phyloP scores from a whole-genome alignment of 2,888 invertebrate species.

The Stegophylla sp. region DNA sequence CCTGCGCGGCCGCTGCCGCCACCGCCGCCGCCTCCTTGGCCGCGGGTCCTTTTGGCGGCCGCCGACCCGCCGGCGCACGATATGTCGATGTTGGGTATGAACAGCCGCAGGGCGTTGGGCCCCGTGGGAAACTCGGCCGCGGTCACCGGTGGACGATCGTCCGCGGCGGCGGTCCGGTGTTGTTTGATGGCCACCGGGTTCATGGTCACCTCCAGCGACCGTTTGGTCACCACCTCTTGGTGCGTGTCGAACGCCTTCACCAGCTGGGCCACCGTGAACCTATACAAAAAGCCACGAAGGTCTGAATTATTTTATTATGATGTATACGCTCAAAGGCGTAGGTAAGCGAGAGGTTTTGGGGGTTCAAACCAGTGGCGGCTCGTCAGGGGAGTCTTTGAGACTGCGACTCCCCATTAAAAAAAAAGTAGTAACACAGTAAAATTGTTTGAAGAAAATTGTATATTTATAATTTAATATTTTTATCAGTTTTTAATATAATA shows the following conservation, averaged over 20 bases:
- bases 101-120: slow-evolving; percentile 66
- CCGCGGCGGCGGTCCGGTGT: not conserved
- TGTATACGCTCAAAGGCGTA: no score
- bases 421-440: no score
- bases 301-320: no score
- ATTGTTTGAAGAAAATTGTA: no score
- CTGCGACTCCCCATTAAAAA: no score
- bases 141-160: slow-evolving; percentile 2
- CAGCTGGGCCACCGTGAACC: slow-evolving; percentile 67
- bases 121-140: slow-evolving; percentile 65
- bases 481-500: no score
- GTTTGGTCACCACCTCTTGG: slow-evolving; percentile 66
- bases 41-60: not conserved
- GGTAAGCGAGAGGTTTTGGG: no score
- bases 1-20: not conserved
- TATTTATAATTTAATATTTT: no score
- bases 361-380: no score
- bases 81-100: slow-evolving; percentile 66
- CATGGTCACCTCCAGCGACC: slow-evolving; percentile 66
- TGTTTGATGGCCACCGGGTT: slow-evolving; percentile 61
- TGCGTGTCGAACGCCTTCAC: slow-evolving; percentile 67
- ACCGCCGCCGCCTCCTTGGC: not conserved
- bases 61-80: not conserved
- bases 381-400: no score
- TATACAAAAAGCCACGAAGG: not conserved